Percentiles rank a stretch among this genome's conserved stretches.
These are phyloP conservation scores for Nebria ingens DNA, from an alignment of 1,140 invertebrate genomes.

Conservation along the genomic window DNA sequence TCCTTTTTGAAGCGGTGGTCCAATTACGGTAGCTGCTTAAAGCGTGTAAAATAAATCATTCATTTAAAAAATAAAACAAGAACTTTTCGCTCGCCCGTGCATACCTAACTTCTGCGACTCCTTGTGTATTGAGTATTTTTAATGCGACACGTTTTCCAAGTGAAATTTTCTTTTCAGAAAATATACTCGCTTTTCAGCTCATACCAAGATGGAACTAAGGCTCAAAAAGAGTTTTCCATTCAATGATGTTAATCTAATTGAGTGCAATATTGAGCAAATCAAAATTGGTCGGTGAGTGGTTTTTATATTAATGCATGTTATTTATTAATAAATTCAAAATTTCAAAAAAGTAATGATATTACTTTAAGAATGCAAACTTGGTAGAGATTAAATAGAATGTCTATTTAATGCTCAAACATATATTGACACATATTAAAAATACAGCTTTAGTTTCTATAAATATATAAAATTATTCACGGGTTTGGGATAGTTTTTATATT, in stretches of 20 bases:
- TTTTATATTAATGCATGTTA: no score
- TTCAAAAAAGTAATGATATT: no score
- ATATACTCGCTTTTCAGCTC: not conserved
- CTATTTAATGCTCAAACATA: no score
- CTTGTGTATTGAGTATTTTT: not conserved
- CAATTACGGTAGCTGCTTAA: not conserved
- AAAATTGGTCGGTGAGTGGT: no score
- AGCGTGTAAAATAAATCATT: not conserved
- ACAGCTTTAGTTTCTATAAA: no score
- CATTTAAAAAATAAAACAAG: not conserved
- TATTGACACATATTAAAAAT: no score
- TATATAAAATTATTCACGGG: no score
- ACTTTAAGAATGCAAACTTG: no score
- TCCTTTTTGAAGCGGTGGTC: not conserved
- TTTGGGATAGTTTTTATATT: no score
- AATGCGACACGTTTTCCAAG: not conserved
- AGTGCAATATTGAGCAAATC: not conserved
- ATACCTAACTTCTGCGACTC: not conserved
- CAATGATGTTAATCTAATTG: not conserved
- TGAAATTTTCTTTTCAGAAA: not conserved
- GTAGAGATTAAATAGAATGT: no score
- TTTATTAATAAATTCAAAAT: no score
- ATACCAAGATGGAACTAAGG: no score
- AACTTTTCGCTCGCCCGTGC: not conserved
- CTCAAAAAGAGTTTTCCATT: not conserved